Evolutionary conservation across 2,113 vertebrate species (phyloP), one percentile per base, ranked within the genome.

Genomic region (Oplegnathus fasciatus): DNA sequence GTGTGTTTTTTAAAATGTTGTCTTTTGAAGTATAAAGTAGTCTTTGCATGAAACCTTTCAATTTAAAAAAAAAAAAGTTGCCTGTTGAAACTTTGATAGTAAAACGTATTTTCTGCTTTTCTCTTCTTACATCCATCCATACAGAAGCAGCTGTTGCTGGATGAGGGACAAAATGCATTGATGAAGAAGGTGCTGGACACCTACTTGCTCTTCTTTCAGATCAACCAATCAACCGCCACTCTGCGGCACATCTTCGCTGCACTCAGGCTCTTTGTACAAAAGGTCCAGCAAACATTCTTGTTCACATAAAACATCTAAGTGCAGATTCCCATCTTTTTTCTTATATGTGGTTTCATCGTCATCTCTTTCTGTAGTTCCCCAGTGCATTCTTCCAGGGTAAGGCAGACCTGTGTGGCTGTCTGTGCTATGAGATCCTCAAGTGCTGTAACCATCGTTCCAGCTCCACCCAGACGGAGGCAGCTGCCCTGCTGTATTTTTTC

Each of bases 171-270:
- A 89, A 99, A 99, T 79, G 94, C 93, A 14, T 32, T 98, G 94
- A 98, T 99, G 97, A 99, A 98, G 94, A 99, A 98, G 92, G 97
- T 99, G 67, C 98, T 99, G 89, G 98, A 99, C 91, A 99, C 98
- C 1, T 97, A 98, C 91, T 95, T 99, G 87, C 97, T 99, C 83
- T 99, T 98, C 93, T 95, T 99, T 92, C 98, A 99, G 96, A 98
- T 99, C 93, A 99, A 97, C 94, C 98, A 99, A 89, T 99, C 98
- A 2, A 97, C 97, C 42, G 87, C 93, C 66, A 97, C 97, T 0
- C 96, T 99, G 70, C 97, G 96, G 37, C 98, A 99, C 0, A 93
- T 99, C 73, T 99, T 99, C 84, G 97, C 97, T 79, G 97, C 97
- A 24, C 92, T 99, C 15, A 95, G 98, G 52, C 95, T 98, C 78